Evolutionary conservation across 2,797 vertebrate genomes (phyloP), one percentile per base, ranked within the genome.

Genomic region (Peromyscus attwateri): DNA sequence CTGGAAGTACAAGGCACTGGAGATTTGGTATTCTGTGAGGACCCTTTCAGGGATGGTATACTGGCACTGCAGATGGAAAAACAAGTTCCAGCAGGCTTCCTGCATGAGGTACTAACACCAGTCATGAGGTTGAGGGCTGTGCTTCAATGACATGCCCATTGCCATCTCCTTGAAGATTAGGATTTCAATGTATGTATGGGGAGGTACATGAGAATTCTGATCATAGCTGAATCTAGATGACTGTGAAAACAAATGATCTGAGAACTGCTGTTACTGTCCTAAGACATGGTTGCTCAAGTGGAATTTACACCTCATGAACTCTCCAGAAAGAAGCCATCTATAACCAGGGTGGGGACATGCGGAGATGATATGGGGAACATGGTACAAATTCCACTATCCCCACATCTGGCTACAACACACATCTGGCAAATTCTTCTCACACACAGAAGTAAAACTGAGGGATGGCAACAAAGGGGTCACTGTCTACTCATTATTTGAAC

Each of bases 371-470:
- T 0, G 17, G 57, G n/a, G 40, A 60, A 95, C 88, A 6, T 10
- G 75, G 75, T 6, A 6, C 3, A 46, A 37, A 52, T 46, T 95
- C 70, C 88, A 94, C 83, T 9, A 0, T 87, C 94, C 89, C 88
- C 90, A 46, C 93, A 95, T 91, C 92, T 95, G 97, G 95, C 91
- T 97, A 94, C 4, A 75, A 87, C 87, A 92, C 91, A 96, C 97
- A 97, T 96, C 97, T 96, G 95, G 96, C 87, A 97, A 93, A 70
- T 75, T 97, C 79, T 83, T 60, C 70, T 94, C 87, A 64, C 92
- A 88, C 96, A 97, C 46, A 46, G 73, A 55, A 92, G 68, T 0
- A 0, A 97, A 95, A 89, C 0, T n/a, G 95, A 6, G 57, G 73
- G 8, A 9, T 60, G 43, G 83, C 83, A 90, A 46, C 62, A 70